These are phyloP conservation scores for Propithecus perrieri DNA, from an alignment of 2,797 vertebrate genomes.

Conservation along the genomic window DNA sequence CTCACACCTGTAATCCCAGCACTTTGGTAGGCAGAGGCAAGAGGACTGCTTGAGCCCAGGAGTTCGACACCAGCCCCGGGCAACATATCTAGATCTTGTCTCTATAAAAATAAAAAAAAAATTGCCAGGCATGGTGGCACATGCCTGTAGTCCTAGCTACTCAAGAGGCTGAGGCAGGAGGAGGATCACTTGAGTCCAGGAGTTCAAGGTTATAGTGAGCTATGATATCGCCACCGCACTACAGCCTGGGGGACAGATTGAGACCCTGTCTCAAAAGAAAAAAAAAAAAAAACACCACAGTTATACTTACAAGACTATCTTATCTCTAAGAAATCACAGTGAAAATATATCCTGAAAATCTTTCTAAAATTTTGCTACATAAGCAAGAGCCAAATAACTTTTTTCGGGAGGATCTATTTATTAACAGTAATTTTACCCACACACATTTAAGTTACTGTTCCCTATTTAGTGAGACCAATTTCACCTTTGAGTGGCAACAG, in stretches of 20 bases:
- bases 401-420: not conserved
- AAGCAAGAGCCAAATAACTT: not conserved
- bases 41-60: not conserved
- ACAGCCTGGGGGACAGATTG: not conserved
- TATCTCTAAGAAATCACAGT: not conserved
- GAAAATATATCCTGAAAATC: slow-evolving; percentile 47
- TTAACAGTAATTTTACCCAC: not conserved
- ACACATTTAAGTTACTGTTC: not conserved
- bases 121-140: not conserved
- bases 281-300: not conserved
- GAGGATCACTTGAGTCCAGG: not conserved
- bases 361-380: slow-evolving; percentile 41
- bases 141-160: not conserved
- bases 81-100: not conserved
- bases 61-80: not conserved
- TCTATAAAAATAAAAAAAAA: not conserved
- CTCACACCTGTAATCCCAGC: not conserved
- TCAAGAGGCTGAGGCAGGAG: not conserved
- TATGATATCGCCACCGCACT: not conserved
- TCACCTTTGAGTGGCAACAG: not conserved
- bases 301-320: slow-evolving; percentile 21
- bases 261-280: not conserved
- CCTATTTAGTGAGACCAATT: slow-evolving; percentile 5
- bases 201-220: not conserved
- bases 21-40: not conserved